Conservation (phyloP, 2,888 invertebrate genomes). For the Dryomyza anilis region DNA sequence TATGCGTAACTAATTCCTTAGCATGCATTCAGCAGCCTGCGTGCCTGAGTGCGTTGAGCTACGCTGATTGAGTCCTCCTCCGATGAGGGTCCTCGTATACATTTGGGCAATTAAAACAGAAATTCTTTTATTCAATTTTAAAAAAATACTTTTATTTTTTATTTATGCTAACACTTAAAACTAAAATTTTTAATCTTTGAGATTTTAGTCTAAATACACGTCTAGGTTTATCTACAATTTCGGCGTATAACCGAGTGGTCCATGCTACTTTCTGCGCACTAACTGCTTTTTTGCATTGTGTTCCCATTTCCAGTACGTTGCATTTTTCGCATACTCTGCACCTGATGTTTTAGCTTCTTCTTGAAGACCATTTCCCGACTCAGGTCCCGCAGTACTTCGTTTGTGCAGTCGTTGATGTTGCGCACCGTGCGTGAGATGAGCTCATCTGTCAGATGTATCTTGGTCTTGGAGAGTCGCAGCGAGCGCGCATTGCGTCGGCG, state of each 20-base stretch:
- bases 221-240: not conserved
- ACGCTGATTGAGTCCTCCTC: not conserved
- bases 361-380: constrained; percentile 46
- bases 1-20: not conserved
- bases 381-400: constrained; percentile 44
- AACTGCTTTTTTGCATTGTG: too few relatives aligned
- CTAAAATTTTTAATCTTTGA: not conserved
- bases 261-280: not conserved
- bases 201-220: not conserved
- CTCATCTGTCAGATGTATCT: constrained; percentile 45
- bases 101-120: not conserved
- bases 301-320: too few relatives aligned
- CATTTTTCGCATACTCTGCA: constrained; percentile 37
- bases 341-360: constrained; percentile 42
- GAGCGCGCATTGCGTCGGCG: constrained; percentile 43
- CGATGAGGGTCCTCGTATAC: not conserved
- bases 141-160: not conserved
- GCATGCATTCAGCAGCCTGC: not conserved
- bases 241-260: not conserved
- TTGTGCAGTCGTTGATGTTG: constrained; percentile 41
- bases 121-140: not conserved
- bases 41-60: not conserved
- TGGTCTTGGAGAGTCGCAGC: constrained; percentile 43
- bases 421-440: constrained; percentile 42
- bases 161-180: not conserved